phyloP scores from a whole-genome alignment of 2,113 vertebrate species.

The Sphaerodactylus townsendi region DNA sequence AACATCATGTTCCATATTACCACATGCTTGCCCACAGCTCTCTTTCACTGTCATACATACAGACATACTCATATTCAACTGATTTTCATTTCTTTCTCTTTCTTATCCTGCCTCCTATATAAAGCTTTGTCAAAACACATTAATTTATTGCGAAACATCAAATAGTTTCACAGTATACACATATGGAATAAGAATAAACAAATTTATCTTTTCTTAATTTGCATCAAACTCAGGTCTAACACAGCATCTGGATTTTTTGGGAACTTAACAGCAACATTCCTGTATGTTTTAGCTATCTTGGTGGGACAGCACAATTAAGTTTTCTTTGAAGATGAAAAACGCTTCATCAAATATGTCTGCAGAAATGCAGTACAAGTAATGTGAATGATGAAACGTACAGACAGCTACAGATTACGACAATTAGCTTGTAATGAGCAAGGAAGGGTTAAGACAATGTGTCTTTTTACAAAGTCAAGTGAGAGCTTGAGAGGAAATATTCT shows the following conservation, averaged over 20 bases:
- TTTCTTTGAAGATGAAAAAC: not conserved
- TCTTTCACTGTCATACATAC: no score
- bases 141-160: not conserved
- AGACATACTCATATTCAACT: not conserved
- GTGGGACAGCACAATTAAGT: not conserved
- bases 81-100: constrained; percentile 12
- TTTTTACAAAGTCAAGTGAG: constrained; percentile 19
- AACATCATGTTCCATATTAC: no score
- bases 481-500: not conserved
- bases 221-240: not conserved
- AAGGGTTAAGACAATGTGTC: not conserved
- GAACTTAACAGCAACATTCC: not conserved
- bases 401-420: not conserved
- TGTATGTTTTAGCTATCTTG: not conserved
- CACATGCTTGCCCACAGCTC: no score
- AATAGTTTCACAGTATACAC: not conserved
- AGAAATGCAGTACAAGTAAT: not conserved
- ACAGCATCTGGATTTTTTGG: not conserved
- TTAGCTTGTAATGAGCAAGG: not conserved
- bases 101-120: constrained; percentile 11
- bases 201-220: not conserved
- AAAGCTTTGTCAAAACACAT: not conserved
- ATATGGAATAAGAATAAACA: not conserved
- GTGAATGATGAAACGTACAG: constrained; percentile 2
- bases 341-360: not conserved